Evolutionary conservation across 2,888 invertebrate genomes (phyloP).

Genomic region (Caenorhabditis sulstoni): DNA sequence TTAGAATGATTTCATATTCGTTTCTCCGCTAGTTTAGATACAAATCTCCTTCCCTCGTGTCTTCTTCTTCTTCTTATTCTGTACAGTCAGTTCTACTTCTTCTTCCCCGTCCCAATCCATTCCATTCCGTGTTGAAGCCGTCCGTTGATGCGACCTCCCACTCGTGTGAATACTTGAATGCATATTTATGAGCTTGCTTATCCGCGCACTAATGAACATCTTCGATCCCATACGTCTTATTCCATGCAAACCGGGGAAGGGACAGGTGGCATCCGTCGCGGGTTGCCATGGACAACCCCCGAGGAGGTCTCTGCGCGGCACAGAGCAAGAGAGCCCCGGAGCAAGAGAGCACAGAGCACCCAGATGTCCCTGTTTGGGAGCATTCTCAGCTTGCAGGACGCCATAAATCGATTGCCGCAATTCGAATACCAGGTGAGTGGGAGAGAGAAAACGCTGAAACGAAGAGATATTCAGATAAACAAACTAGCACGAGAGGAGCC

Average conservation of each 20-base stretch:
- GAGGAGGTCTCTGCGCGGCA: constrained; percentile 4
- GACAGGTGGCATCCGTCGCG: constrained; percentile 26
- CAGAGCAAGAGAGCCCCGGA: not conserved
- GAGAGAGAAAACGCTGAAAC: not conserved
- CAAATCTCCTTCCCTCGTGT: constrained; percentile 13
- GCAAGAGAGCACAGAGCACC: not conserved
- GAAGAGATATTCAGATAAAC: constrained; percentile 52
- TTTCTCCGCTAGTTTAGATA: constrained; percentile 9
- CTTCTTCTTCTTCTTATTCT: not conserved
- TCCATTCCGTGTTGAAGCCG: constrained; percentile 28
- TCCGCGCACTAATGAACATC: constrained; percentile 34
- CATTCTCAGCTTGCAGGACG: constrained; percentile 63
- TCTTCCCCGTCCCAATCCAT: not conserved
- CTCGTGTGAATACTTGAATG: constrained; percentile 42
- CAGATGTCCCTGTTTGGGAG: constrained; percentile 62
- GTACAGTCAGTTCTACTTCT: constrained; percentile 24
- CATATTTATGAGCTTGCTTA: constrained; percentile 55
- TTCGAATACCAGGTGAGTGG: constrained; percentile 61
- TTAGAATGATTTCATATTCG: constrained; percentile 7
- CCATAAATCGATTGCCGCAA: constrained; percentile 62
- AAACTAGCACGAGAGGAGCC: constrained; percentile 56
- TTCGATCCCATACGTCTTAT: not conserved
- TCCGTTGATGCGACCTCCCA: constrained; percentile 4
- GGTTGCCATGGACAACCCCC: constrained; percentile 45
- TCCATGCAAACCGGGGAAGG: not conserved